Evolutionary conservation across 2,888 invertebrate species (phyloP), one percentile per base, ranked within the genome.

Genomic region (Achlya flavicornis): DNA sequence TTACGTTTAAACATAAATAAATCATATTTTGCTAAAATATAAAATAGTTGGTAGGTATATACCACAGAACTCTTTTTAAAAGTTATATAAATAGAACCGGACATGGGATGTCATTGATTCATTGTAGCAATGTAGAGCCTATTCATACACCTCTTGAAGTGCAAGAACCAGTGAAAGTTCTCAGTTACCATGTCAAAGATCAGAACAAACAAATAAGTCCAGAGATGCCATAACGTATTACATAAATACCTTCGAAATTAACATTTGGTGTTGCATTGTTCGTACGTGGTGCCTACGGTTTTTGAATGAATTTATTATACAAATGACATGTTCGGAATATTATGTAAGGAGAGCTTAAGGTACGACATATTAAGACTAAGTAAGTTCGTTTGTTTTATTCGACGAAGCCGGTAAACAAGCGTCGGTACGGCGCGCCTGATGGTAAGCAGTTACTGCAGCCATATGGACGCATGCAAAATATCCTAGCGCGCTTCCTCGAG

Each of bases 161-260:
- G 1, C 26, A 26, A 26, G 26, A 26, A 26, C 1, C 26, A 26
- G 26, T 26, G 26, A 26, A 26, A 26, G 26, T 76, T 76, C 78
- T 71, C 58, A 38, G 58, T 59, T 68, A 61, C 53, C 57, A 69
- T 69, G 64, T 53, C 67, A 71, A 66, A 71, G 67, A 72, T 76
- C 66, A 66, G 62, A 63, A 70, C 57, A 67, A 62, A 12, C 41
- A 3, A 57, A 64, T 61, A 70, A 65, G 66, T 67, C 46, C 16
- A 16, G 19, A 53, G 53, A 19, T 19, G 53, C 48, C 48, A 48
- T 53, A 53, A 53, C 53, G 53, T 53, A 19, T 53, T 53, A 19
- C 53, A 53, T 53, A 53, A 53, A 53, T 53, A 53, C 16, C 53
- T 19, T 10, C 8, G 19, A 19, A 53, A 19, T 53, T 53, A 53